phyloP scores from a whole-genome alignment of 2,797 vertebrate genomes.

The Zalophus californianus region DNA sequence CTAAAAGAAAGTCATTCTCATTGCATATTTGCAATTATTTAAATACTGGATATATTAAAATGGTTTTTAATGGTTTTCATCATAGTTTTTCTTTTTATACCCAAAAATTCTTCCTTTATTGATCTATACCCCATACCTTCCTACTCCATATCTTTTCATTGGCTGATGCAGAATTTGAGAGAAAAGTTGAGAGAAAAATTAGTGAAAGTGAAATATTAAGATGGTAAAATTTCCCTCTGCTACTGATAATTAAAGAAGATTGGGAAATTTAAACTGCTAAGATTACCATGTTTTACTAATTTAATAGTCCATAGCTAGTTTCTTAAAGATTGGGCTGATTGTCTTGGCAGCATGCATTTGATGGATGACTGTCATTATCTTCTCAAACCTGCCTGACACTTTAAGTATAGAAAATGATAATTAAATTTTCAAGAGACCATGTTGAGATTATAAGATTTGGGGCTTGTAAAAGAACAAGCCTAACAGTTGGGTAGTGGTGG shows the following conservation, averaged over 20 bases:
- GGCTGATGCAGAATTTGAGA: slow-evolving; percentile 37
- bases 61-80: slow-evolving; percentile 15
- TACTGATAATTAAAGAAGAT: slow-evolving; percentile 75
- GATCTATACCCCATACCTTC: background rate
- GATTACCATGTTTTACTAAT: slow-evolving; percentile 77
- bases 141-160: slow-evolving; percentile 49
- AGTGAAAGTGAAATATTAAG: slow-evolving; percentile 56
- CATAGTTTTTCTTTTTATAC: slow-evolving; percentile 5
- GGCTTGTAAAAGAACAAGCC: slow-evolving; percentile 71
- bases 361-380: slow-evolving; percentile 91
- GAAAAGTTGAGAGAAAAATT: background rate
- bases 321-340: slow-evolving; percentile 87
- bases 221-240: slow-evolving; percentile 58
- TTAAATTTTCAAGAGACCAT: slow-evolving; percentile 89
- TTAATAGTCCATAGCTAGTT: slow-evolving; percentile 75
- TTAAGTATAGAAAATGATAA: slow-evolving; percentile 88
- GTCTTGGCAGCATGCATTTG: slow-evolving; percentile 87
- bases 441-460: slow-evolving; percentile 86
- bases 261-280: slow-evolving; percentile 75
- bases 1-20: slow-evolving; percentile 34
- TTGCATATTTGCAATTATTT: slow-evolving; percentile 40
- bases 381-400: slow-evolving; percentile 88
- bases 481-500: slow-evolving; percentile 77
- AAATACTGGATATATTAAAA: slow-evolving; percentile 42
- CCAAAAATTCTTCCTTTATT: background rate